A percentile compares a stretch with the other conserved stretches of the same genome.
Evolutionary conservation across 2,888 invertebrate genomes (phyloP).

Genomic region (Chrysolina oricalcia): DNA sequence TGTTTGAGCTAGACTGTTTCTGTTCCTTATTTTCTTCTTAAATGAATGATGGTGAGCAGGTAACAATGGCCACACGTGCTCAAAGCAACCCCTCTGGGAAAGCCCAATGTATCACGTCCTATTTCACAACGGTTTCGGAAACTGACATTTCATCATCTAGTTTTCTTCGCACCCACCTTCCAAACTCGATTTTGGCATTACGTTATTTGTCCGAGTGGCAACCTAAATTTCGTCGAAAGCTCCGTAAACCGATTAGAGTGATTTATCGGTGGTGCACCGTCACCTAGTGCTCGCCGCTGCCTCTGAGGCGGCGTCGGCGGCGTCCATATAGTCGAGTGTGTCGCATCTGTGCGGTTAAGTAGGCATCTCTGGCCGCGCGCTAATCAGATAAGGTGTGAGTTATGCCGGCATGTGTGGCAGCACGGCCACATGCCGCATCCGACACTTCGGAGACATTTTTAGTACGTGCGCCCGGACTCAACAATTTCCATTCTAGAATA

Average conservation of each 20-base stretch:
- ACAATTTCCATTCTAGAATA: not conserved
- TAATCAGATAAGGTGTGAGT: conserved; percentile 63
- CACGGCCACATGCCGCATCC: conserved; percentile 55
- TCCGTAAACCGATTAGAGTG: conserved; percentile 50
- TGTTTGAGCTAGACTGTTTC: too few species aligned
- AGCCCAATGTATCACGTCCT: not conserved
- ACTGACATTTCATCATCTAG: not conserved
- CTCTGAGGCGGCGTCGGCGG: not conserved
- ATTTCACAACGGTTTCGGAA: not conserved
- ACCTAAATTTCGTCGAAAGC: conserved; percentile 21
- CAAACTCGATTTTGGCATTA: conserved; percentile 3
- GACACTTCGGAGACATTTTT: conserved; percentile 36
- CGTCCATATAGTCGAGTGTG: conserved; percentile 46
- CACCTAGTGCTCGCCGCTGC: conserved; percentile 15
- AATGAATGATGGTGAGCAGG: too few species aligned
- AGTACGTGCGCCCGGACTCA: conserved; percentile 25
- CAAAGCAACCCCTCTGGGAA: not conserved
- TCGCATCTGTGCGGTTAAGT: conserved; percentile 56
- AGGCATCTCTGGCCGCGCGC: conserved; percentile 50
- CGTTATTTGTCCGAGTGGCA: conserved; percentile 1
- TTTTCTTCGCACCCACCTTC: not conserved
- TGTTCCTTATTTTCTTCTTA: too few species aligned
- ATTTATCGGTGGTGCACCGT: conserved; percentile 40
- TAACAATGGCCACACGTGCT: too few species aligned
- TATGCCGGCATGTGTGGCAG: conserved; percentile 59